phyloP scores from a whole-genome alignment of 1,140 invertebrate genomes.

The Pygmarrhopalites habei region DNA sequence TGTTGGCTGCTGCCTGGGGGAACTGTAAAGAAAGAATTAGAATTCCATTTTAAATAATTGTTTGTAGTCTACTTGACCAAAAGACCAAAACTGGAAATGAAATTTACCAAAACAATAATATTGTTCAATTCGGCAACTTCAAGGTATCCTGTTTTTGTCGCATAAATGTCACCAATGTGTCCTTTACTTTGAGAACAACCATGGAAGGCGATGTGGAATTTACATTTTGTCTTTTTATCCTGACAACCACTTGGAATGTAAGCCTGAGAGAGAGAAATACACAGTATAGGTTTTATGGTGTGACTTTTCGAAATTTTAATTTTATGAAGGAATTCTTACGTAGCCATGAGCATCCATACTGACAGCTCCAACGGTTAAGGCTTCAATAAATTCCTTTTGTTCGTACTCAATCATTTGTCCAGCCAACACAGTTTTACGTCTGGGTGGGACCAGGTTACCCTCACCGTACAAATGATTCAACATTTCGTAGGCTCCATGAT shows the following conservation, averaged over 20 bases:
- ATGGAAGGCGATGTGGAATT: no score
- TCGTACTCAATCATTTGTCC: slow-evolving; percentile 37
- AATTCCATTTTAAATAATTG: no score
- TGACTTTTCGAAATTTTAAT: no score
- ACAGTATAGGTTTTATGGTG: no score
- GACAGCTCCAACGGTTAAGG: slow-evolving; percentile 18
- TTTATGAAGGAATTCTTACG: slow-evolving; percentile 43
- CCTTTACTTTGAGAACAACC: neutral
- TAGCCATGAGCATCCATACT: slow-evolving; percentile 42
- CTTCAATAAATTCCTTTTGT: slow-evolving; percentile 39
- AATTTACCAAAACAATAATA: slow-evolving; percentile 47
- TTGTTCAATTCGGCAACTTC: slow-evolving; percentile 46
- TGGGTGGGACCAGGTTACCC: slow-evolving; percentile 16
- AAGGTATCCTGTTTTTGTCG: slow-evolving; percentile 44
- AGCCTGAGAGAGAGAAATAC: no score
- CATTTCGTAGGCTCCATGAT: slow-evolving; percentile 43
- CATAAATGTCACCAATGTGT: slow-evolving; percentile 41
- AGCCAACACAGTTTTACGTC: neutral
- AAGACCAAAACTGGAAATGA: no score
- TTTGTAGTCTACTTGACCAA: no score
- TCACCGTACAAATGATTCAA: slow-evolving; percentile 43
- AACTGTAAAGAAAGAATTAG: no score
- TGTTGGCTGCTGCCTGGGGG: slow-evolving; percentile 42
- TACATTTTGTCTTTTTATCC: no score
- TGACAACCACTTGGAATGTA: neutral